Conservation (phyloP, 2,113 vertebrate genomes). For the Calyptommatus sinebrachiatus region DNA sequence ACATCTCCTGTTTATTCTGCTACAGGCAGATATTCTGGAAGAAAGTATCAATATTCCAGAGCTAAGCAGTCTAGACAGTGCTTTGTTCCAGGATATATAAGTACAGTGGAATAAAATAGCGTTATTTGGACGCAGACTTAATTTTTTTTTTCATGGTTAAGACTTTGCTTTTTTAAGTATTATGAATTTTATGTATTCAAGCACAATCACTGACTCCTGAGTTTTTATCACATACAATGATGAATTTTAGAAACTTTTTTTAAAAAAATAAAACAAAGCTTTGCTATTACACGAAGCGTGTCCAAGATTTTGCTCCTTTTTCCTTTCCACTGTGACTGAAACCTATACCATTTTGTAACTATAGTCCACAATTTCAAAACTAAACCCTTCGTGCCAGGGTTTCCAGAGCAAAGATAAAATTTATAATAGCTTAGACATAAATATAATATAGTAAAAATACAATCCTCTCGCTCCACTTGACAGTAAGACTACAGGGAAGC, state of each 20-base stretch:
- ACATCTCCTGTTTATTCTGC: too few species aligned
- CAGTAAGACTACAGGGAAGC: too few species aligned
- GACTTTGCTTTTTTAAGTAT: not conserved
- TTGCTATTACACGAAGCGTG: not conserved
- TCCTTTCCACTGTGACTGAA: not conserved
- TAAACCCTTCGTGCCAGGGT: too few species aligned
- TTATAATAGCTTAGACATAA: too few species aligned
- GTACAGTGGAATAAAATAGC: too few species aligned
- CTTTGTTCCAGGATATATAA: too few species aligned
- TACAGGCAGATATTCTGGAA: too few species aligned
- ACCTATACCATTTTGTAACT: not conserved
- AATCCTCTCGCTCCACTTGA: too few species aligned
- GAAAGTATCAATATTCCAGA: too few species aligned
- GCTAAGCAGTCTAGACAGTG: too few species aligned
- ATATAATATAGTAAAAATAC: too few species aligned
- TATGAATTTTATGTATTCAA: not conserved
- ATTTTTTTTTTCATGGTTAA: not conserved
- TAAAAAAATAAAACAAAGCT: not conserved
- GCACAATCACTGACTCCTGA: not conserved
- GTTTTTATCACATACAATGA: not conserved
- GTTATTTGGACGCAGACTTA: not conserved
- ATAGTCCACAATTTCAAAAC: not conserved
- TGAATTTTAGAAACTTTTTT: not conserved
- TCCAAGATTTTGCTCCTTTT: not conserved
- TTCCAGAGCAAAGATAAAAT: too few species aligned